Evolutionary conservation across 2,113 vertebrate genomes (phyloP).

Genomic region (Trogon melanurus): DNA sequence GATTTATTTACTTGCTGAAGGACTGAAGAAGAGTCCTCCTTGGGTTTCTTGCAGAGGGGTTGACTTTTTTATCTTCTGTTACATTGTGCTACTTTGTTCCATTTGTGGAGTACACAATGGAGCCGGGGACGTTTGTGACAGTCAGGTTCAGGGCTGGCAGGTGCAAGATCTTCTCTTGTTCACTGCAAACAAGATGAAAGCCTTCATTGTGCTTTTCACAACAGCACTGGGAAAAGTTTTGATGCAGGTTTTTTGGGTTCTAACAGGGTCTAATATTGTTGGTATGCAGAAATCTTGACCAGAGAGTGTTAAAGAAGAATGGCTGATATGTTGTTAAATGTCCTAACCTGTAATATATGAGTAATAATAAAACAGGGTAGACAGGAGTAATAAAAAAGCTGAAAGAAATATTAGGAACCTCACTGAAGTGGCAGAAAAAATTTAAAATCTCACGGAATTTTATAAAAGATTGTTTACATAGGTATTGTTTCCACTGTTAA

Average conservation of each 20-base stretch:
- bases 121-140: not conserved
- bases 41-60: not conserved
- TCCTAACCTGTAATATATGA: not conserved
- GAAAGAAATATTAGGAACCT: not conserved
- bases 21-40: not conserved
- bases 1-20: not conserved
- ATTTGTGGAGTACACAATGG: not conserved
- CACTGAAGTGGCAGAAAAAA: not conserved
- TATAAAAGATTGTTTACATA: not conserved
- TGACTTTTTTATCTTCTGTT: not conserved
- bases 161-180: not conserved
- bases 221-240: not conserved
- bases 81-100: not conserved
- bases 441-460: not conserved
- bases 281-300: not conserved
- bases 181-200: not conserved
- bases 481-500: conserved; percentile 2
- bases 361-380: not conserved
- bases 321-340: not conserved
- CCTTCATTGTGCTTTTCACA: not conserved
- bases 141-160: not conserved
- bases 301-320: not conserved
- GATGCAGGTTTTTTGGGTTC: not conserved
- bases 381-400: not conserved
- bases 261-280: not conserved